These are phyloP conservation scores for Vimba vimba DNA, from an alignment of 2,113 vertebrate genomes.

Conservation along the genomic window DNA sequence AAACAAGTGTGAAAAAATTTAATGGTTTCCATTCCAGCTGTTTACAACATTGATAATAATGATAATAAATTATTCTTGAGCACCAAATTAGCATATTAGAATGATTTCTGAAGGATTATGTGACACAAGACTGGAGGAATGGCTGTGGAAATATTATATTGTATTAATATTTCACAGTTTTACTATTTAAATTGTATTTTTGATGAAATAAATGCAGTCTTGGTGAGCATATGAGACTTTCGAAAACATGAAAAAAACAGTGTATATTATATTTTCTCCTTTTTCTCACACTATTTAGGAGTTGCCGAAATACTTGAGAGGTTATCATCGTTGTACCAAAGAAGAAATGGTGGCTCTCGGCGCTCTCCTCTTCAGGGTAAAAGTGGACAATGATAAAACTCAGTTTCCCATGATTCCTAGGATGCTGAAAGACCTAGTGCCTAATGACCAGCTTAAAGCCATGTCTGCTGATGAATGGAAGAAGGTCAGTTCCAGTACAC, in stretches of 20 bases:
- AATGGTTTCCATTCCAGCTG: not conserved
- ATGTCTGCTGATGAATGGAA: conserved; percentile 90
- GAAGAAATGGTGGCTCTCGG: conserved; percentile 87
- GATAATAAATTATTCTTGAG: too few species aligned
- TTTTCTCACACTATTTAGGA: conserved; percentile 76
- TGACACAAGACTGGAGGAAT: not conserved
- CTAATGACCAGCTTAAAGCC: conserved; percentile 83
- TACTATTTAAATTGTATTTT: too few species aligned
- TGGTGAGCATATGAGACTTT: too few species aligned
- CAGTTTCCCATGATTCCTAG: conserved; percentile 82
- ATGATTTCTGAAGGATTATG: not conserved
- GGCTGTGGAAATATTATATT: too few species aligned
- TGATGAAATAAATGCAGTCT: too few species aligned
- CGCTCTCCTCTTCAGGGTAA: conserved; percentile 85
- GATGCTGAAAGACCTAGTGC: conserved; percentile 89
- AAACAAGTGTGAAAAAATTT: not conserved
- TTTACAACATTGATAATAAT: not conserved
- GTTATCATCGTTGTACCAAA: conserved; percentile 86
- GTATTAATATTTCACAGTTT: too few species aligned
- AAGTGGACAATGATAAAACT: conserved; percentile 75
- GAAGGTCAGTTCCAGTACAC: conserved; percentile 77
- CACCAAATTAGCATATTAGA: not conserved
- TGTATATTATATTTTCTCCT: not conserved
- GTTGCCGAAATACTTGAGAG: conserved; percentile 92
- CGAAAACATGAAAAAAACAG: too few species aligned